Conservation (phyloP, 2,888 invertebrate genomes). For the Melitaea athalia region DNA sequence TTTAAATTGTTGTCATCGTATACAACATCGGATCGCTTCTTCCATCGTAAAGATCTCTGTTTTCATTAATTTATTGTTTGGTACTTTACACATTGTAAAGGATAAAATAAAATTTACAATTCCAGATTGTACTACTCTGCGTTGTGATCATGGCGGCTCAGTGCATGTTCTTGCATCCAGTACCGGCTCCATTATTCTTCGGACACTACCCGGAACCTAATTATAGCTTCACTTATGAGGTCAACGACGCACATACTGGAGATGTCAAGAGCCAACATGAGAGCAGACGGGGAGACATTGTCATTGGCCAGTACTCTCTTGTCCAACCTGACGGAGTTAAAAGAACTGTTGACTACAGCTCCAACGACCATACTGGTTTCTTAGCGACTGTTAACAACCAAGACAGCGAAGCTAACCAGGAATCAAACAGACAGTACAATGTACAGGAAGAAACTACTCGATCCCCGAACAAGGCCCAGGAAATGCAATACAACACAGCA, state of each 20-base stretch:
- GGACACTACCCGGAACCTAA: slow-evolving; percentile 44
- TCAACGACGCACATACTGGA: slow-evolving; percentile 78
- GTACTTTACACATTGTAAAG: slow-evolving; percentile 11
- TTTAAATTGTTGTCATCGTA: slow-evolving; percentile 19
- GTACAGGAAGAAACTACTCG: slow-evolving; percentile 41
- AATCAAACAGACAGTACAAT: slow-evolving; percentile 37
- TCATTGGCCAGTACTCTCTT: slow-evolving; percentile 80
- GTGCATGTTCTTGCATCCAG: slow-evolving; percentile 64
- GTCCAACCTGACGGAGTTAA: slow-evolving; percentile 80
- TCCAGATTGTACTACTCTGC: slow-evolving; percentile 42
- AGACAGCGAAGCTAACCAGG: slow-evolving; percentile 30
- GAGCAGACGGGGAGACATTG: slow-evolving; percentile 74
- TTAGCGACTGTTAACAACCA: slow-evolving; percentile 78
- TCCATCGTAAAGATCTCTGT: slow-evolving; percentile 15
- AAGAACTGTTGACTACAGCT: slow-evolving; percentile 80
- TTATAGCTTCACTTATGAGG: slow-evolving; percentile 81
- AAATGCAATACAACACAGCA: slow-evolving; percentile 36
- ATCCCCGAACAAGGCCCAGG: slow-evolving; percentile 42
- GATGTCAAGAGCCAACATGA: slow-evolving; percentile 81
- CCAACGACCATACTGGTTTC: slow-evolving; percentile 79
- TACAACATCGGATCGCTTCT: slow-evolving; percentile 22
- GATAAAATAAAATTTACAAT: slow-evolving; percentile 16
- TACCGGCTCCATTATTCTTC: slow-evolving; percentile 44
- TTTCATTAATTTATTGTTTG: slow-evolving; percentile 7
- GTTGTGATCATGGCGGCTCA: slow-evolving; percentile 60